Conservation (phyloP, 1,140 invertebrate genomes). For the Babylonia areolata region DNA sequence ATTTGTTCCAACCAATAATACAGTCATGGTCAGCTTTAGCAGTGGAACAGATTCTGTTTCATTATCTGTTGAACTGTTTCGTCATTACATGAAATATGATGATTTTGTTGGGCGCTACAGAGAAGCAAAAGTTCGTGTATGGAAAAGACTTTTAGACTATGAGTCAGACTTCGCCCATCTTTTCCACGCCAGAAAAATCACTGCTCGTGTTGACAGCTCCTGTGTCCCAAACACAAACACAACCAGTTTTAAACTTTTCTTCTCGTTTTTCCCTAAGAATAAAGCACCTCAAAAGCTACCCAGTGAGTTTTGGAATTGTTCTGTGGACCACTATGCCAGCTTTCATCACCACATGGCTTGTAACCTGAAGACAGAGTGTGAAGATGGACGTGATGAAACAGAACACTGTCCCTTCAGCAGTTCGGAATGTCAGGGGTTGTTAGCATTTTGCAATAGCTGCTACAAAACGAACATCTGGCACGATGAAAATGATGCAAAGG, state of each 20-base stretch:
- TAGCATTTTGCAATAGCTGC: not conserved
- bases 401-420: conserved; percentile 16
- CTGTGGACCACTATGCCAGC: not conserved
- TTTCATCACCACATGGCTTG: not conserved
- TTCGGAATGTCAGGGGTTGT: not conserved
- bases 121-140: no score
- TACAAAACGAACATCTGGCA: not conserved
- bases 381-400: not conserved
- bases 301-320: not conserved
- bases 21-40: no score
- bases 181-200: no score
- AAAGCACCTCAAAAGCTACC: not conserved
- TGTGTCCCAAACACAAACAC: not conserved
- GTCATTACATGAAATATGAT: no score
- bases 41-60: no score
- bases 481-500: not conserved
- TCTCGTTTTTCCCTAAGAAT: not conserved
- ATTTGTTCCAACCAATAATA: no score
- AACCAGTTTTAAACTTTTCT: not conserved
- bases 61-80: no score
- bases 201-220: no score
- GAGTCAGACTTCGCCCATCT: no score
- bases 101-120: no score
- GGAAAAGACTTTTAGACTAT: no score
- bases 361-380: not conserved